Percentiles rank a stretch among this genome's conserved stretches.
These are phyloP conservation scores for Rhizomys pruinosus DNA, from an alignment of 2,113 vertebrate species.

Conservation along the genomic window DNA sequence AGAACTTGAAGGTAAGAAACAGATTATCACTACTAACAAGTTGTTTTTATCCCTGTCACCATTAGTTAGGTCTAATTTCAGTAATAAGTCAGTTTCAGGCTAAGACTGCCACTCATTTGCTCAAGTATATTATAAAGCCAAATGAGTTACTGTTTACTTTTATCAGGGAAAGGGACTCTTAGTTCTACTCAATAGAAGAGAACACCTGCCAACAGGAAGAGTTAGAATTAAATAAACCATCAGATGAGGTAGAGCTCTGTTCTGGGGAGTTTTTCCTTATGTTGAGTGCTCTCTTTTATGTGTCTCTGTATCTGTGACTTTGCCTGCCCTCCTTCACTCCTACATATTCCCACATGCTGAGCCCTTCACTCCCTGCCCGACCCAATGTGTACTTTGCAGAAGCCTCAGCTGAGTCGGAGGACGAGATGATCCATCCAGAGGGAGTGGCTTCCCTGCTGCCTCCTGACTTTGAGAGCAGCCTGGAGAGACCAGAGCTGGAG, in stretches of 20 bases:
- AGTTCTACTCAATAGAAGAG: slow-evolving; percentile 58
- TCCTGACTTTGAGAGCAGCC: slow-evolving; percentile 82
- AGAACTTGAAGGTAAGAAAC: slow-evolving; percentile 89
- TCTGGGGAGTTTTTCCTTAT: slow-evolving; percentile 39
- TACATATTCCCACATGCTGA: slow-evolving; percentile 73
- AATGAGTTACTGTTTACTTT: slow-evolving; percentile 62
- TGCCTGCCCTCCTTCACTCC: slow-evolving; percentile 63
- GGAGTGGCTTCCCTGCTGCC: slow-evolving; percentile 83
- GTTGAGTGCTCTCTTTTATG: slow-evolving; percentile 54
- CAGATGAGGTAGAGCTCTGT: slow-evolving; percentile 39
- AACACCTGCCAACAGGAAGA: slow-evolving; percentile 57
- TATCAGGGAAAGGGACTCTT: slow-evolving; percentile 59
- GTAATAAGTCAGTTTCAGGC: slow-evolving; percentile 33
- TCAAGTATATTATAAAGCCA: background rate
- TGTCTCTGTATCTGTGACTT: slow-evolving; percentile 61
- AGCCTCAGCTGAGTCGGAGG: slow-evolving; percentile 84
- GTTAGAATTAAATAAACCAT: slow-evolving; percentile 50
- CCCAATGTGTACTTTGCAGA: slow-evolving; percentile 83
- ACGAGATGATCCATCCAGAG: slow-evolving; percentile 83
- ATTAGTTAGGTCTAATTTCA: slow-evolving; percentile 52
- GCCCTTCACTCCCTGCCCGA: slow-evolving; percentile 75
- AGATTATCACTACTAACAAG: background rate
- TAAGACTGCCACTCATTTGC: background rate
- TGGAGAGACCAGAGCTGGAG: slow-evolving; percentile 82
- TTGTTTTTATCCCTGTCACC: slow-evolving; percentile 30